Evolutionary conservation across 2,888 invertebrate genomes (phyloP), one percentile per base, ranked within the genome.

Genomic region (Tinea trinotella): DNA sequence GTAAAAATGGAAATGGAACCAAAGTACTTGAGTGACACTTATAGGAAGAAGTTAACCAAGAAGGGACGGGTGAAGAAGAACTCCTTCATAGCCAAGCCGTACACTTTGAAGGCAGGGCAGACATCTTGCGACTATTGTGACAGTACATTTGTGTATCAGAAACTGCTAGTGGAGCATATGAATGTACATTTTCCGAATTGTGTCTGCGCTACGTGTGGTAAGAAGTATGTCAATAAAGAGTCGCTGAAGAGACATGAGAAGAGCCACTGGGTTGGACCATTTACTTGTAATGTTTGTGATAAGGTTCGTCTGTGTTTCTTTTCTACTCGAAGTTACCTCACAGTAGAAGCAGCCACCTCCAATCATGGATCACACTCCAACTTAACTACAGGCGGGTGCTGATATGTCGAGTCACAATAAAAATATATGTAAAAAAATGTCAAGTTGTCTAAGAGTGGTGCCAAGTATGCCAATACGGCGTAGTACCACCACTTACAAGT

Each of bases 231-330:
- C 0, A 67, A 64, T 0, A 61, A 58, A 9, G 59, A 61, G 0
- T 52, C 62, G 7, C 24, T 65, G 2, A 57, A 34, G 18, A 56
- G 61, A 0, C 69, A 68, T 50, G 64, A 57, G 24, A 55, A 61
- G 9, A 57, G 61, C 4, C 70, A 70, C 35, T 58, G 56, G 0
- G 53, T 54, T 5, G 67, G 78, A 57, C 57, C 73, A 62, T 76
- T 71, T 57, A 74, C 75, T 60, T 85, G 84, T 58, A 71, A 72
- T 10, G 65, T 76, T 44, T 85, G 85, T 58, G 67, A 69, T 1
- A 82, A 81, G 52, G 52, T 52, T 4, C 10, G 22, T 13, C 12
- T 9, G n/a, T n/a, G 6, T 30, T 30, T 30, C 6, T 9, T 30
- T 30, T 6, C 30, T 30, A 30, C 30, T 30, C 9, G 7, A 9